Percentiles rank a stretch among this genome's conserved stretches.
Conservation (phyloP, 2,888 invertebrate species). For the Himalopsyche japonica region DNA sequence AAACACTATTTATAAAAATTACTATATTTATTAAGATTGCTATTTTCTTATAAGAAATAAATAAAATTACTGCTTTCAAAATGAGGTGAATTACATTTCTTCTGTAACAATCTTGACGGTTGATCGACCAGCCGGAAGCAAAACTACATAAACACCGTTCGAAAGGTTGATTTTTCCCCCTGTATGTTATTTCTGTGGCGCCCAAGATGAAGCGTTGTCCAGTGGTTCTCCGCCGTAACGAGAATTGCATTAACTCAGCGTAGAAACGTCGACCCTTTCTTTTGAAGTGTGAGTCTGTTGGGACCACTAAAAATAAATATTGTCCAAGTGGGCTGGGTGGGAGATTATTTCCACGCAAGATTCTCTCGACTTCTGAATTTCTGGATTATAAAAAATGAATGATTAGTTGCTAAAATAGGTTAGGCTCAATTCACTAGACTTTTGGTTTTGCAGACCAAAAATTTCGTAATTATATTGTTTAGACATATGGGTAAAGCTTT, state of each 20-base stretch:
- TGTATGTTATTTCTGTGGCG: background rate
- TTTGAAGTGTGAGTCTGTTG: conserved; percentile 2
- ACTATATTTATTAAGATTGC: too few relatives aligned
- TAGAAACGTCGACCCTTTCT: background rate
- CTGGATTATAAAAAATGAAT: background rate
- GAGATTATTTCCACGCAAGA: background rate
- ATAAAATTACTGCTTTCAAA: too few relatives aligned
- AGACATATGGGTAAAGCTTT: too few relatives aligned
- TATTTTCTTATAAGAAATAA: too few relatives aligned
- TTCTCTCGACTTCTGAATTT: background rate
- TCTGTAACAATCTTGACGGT: too few relatives aligned
- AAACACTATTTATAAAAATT: too few relatives aligned
- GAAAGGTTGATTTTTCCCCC: background rate
- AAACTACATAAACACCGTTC: background rate
- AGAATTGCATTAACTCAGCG: background rate
- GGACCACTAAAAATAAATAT: conserved; percentile 6
- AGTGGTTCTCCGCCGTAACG: background rate
- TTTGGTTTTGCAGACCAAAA: too few relatives aligned
- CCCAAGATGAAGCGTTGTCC: background rate
- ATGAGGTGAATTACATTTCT: too few relatives aligned
- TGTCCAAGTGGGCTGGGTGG: background rate
- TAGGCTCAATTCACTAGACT: too few relatives aligned
- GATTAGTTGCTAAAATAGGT: too few relatives aligned
- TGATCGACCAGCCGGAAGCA: background rate
- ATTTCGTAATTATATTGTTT: too few relatives aligned